A percentile compares a stretch with the other conserved stretches of the same genome.
Conservation (phyloP, 2,113 vertebrate genomes). For the Nymphicus hollandicus region DNA sequence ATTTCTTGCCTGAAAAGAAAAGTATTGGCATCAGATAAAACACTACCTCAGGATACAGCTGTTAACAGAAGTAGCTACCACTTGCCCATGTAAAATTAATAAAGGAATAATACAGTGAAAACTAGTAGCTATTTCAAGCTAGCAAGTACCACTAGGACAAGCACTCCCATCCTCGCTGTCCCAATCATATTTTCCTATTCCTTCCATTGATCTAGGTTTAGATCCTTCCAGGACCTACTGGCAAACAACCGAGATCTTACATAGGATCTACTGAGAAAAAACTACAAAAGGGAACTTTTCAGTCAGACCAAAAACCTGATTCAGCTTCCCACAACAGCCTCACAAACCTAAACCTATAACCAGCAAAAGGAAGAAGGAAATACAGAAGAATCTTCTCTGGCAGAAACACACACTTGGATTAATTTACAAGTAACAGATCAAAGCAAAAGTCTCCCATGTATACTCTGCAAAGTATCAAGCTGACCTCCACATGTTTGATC, state of each 20-base stretch:
- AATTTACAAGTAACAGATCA: background rate
- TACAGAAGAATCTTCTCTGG: background rate
- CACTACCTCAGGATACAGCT: background rate
- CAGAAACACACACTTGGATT: background rate
- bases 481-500: background rate
- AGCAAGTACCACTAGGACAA: background rate
- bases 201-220: background rate
- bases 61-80: background rate
- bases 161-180: background rate
- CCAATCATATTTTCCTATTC: background rate
- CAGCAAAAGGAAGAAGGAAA: background rate
- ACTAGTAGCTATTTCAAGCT: background rate
- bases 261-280: background rate
- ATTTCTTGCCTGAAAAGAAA: conserved; percentile 87
- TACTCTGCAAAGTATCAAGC: background rate
- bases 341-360: background rate
- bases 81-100: background rate
- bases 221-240: background rate
- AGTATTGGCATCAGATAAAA: background rate
- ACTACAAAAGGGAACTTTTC: background rate
- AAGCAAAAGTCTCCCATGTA: background rate
- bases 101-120: background rate
- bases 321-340: background rate
- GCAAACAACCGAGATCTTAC: background rate
- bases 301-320: background rate